A percentile compares a stretch with the other conserved stretches of the same genome.
Evolutionary conservation across 1,140 invertebrate species (phyloP).

Genomic region (Leucophenga varia): DNA sequence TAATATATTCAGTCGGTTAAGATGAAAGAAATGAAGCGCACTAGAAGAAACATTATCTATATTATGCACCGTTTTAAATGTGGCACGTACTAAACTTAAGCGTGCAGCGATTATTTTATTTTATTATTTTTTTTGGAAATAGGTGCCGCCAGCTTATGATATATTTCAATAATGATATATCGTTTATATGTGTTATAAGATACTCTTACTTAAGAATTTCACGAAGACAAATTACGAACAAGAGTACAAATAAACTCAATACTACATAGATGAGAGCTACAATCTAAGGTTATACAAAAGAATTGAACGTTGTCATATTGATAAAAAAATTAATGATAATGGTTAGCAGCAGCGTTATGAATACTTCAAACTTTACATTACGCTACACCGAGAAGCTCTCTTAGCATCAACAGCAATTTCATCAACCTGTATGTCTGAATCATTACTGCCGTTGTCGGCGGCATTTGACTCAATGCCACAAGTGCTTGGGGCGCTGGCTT

Average conservation of each 20-base stretch:
- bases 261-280: background rate
- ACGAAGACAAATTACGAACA: constrained; percentile 36
- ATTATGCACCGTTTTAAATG: too few species aligned
- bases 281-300: constrained; percentile 9
- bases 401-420: constrained; percentile 15
- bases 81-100: too few species aligned
- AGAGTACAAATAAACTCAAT: constrained; percentile 8
- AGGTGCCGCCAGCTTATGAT: too few species aligned
- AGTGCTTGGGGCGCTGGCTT: constrained; percentile 2
- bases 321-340: constrained; percentile 21
- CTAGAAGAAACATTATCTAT: too few species aligned
- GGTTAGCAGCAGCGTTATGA: constrained; percentile 4
- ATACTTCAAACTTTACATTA: constrained; percentile 32
- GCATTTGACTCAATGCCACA: constrained; percentile 6
- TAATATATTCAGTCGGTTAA: too few species aligned
- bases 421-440: constrained; percentile 10
- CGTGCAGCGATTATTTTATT: too few species aligned
- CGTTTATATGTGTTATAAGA: too few species aligned
- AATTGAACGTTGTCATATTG: constrained; percentile 20
- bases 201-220: constrained; percentile 30
- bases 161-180: too few species aligned
- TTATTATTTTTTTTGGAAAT: too few species aligned
- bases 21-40: too few species aligned
- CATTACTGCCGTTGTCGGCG: constrained; percentile 10
- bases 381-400: constrained; percentile 33